Percentiles rank a stretch among this genome's conserved stretches.
Evolutionary conservation across 2,888 invertebrate species (phyloP).

Genomic region (Pseudococcus jackbeardsleyi): DNA sequence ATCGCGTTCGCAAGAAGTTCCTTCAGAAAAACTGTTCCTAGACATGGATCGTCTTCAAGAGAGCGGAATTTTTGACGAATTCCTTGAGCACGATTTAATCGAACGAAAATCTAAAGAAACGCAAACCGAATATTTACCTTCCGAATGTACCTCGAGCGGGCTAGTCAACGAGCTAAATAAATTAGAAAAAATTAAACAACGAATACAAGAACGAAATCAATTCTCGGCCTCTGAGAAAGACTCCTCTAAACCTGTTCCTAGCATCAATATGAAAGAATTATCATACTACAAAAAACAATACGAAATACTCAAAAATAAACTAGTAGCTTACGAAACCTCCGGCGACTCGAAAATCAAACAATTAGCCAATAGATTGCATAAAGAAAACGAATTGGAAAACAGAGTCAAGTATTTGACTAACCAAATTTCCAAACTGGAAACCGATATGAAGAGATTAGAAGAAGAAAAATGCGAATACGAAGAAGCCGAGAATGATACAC

Average conservation of each 20-base stretch:
- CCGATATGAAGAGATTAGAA: constrained; percentile 77
- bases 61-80: constrained; percentile 78
- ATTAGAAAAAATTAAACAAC: constrained; percentile 76
- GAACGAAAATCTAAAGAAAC: constrained; percentile 57
- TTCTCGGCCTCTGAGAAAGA: constrained; percentile 1
- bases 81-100: constrained; percentile 62
- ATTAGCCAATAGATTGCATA: constrained; percentile 76
- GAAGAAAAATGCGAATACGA: constrained; percentile 82
- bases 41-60: constrained; percentile 76
- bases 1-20: constrained; percentile 67
- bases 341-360: constrained; percentile 76
- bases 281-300: constrained; percentile 79
- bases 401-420: constrained; percentile 72
- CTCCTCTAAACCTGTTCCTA: constrained; percentile 50
- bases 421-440: constrained; percentile 75
- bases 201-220: constrained; percentile 72
- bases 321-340: constrained; percentile 78
- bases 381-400: constrained; percentile 74
- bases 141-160: background rate
- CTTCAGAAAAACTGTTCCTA: constrained; percentile 73
- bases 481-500: constrained; percentile 83
- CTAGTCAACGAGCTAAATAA: constrained; percentile 73
- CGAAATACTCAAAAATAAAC: constrained; percentile 77
- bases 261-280: constrained; percentile 71
- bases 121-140: constrained; percentile 48